phyloP scores from a whole-genome alignment of 2,888 invertebrate genomes.

The Drosophila suboccidentalis region DNA sequence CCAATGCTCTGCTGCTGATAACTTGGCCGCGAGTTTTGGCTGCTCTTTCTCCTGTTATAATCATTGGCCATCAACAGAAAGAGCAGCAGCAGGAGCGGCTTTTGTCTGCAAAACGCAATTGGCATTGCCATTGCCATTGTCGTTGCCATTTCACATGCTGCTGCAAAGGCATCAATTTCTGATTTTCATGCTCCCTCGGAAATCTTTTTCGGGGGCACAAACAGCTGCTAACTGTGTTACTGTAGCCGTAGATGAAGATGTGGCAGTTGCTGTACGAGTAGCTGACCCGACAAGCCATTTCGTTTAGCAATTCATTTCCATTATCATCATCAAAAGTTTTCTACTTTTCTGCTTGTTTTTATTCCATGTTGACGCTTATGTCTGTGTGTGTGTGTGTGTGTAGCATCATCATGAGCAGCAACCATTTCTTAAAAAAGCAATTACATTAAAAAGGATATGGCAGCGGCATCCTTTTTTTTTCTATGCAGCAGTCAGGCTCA shows the following conservation, averaged over 20 bases:
- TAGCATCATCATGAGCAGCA: constrained; percentile 45
- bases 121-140: constrained; percentile 1
- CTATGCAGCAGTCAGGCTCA: constrained; percentile 25
- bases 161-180: constrained; percentile 58
- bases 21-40: constrained; percentile 47
- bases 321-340: constrained; percentile 82
- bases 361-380: constrained; percentile 51
- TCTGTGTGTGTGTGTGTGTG: constrained; percentile 45
- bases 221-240: constrained; percentile 68
- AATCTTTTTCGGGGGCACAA: constrained; percentile 28
- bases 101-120: constrained; percentile 26
- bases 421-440: constrained; percentile 82
- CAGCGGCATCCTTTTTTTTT: constrained; percentile 65
- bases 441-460: constrained; percentile 83
- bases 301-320: constrained; percentile 76
- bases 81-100: constrained; percentile 15
- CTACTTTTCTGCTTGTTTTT: constrained; percentile 53
- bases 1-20: constrained; percentile 55
- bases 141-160: constrained; percentile 43
- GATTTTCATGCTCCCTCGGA: constrained; percentile 36
- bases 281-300: constrained; percentile 50
- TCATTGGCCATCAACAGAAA: constrained; percentile 56
- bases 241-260: constrained; percentile 20
- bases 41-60: constrained; percentile 46
- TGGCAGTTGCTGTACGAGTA: constrained; percentile 21